Base-by-base conservation (phyloP, 2,888 invertebrate genomes). In the Lasioglossum villosulum region DNA sequence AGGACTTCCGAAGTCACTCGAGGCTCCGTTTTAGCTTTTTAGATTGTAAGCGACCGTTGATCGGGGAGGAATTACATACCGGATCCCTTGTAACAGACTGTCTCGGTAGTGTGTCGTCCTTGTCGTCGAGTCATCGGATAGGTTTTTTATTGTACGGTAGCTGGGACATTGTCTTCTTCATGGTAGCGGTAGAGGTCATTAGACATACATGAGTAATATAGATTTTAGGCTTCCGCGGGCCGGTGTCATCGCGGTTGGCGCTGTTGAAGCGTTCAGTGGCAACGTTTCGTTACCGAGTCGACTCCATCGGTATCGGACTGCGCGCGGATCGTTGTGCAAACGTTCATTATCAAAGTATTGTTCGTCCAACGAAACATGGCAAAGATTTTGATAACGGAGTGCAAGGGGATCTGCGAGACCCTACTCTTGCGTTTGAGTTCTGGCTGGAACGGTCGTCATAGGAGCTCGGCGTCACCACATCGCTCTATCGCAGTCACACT, bases 21-120 rank as follows among this genome's bases (percentile, higher is more conserved):
- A 19, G 39, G 70, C 70, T 70, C 70, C 68, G n/a, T 39, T 63
- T 30, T 70, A 70, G 70, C 37, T 70, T 70, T 30, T n/a, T 39
- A 37, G 37, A 39, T 23, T 37, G 68, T 70, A 37, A 37, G 68
- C 37, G 39, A 68, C 39, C 39, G 34, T 70, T 14, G 70, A 70
- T 70, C 39, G 30, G 8, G 59, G 63, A n/a, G n/a, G 4, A n/a
- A 39, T 39, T n/a, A n/a, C 10, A n/a, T 39, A 16, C 37, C 37
- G 39, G n/a, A 70, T 39, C n/a, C 34, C 39, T 37, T 14, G 12
- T 3, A 14, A n/a, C 39, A 39, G 39, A 70, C 39, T 68, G 39
- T 70, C 37, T 70, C n/a, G n/a, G 37, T 39, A 70, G n/a, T 23
- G 39, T 70, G n/a, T 70, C 39, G n/a, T 39, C 14, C 70, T 70